Evolutionary conservation across 2,888 invertebrate genomes (phyloP).

Genomic region (Eucera pruinosa): DNA sequence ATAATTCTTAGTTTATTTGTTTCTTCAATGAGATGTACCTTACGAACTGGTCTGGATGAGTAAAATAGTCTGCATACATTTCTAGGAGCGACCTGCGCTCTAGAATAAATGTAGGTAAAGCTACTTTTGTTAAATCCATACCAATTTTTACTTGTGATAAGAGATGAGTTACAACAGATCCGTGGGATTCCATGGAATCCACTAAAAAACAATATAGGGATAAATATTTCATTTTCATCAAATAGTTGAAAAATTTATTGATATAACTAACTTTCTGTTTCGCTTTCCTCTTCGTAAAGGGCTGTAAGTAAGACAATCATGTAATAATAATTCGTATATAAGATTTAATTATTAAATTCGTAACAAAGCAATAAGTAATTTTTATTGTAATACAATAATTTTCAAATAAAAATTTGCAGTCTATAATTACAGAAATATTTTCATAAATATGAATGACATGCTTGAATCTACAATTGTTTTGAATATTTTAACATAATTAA

Average conservation of each 20-base stretch:
- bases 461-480: slow-evolving; percentile 2
- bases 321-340: slow-evolving; percentile 13
- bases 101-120: slow-evolving; percentile 98
- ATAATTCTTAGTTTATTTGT: neutral
- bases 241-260: slow-evolving; percentile 11
- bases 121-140: slow-evolving; percentile 99
- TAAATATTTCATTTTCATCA: slow-evolving; percentile 1
- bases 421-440: neutral
- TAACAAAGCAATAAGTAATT: no score
- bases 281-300: slow-evolving; percentile 95
- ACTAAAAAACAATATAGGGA: slow-evolving; percentile 83
- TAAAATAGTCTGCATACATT: slow-evolving; percentile 99
- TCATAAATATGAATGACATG: neutral
- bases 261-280: slow-evolving; percentile 89
- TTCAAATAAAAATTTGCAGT: slow-evolving; percentile 1
- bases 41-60: slow-evolving; percentile 98
- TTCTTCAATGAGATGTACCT: slow-evolving; percentile 86
- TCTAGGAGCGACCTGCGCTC: slow-evolving; percentile 98
- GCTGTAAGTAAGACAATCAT: slow-evolving; percentile 86
- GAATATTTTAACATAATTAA: neutral
- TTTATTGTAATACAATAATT: neutral
- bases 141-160: slow-evolving; percentile 99
- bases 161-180: slow-evolving; percentile 98
- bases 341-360: no score
- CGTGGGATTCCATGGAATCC: slow-evolving; percentile 97